Percentiles rank a stretch among this genome's conserved stretches.
These are phyloP conservation scores for Sigmodon hispidus DNA, from an alignment of 2,113 vertebrate genomes.

Conservation along the genomic window DNA sequence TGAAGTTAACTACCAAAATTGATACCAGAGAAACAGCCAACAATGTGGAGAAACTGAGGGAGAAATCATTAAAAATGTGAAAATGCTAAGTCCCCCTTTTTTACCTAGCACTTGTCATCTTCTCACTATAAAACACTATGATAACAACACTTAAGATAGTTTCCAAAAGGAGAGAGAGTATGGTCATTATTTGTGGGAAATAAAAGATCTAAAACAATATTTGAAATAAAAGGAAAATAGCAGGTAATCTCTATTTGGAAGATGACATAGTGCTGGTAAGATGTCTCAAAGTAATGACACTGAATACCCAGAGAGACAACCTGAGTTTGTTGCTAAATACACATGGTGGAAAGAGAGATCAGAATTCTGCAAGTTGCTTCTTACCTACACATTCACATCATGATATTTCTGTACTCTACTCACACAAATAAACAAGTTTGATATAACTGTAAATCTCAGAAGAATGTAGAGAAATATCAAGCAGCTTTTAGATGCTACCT, in stretches of 20 bases:
- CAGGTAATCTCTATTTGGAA: background rate
- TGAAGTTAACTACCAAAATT: background rate
- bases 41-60: background rate
- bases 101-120: background rate
- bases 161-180: background rate
- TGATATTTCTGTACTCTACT: background rate
- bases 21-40: background rate
- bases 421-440: background rate
- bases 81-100: background rate
- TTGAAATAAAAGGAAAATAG: background rate
- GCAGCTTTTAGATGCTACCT: rapidly evolving
- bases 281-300: background rate
- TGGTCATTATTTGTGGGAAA: background rate
- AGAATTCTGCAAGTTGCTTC: background rate
- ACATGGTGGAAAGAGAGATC: background rate
- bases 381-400: background rate
- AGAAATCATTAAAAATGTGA: background rate
- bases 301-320: background rate
- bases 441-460: background rate
- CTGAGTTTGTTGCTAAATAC: background rate
- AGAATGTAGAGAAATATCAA: background rate
- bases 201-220: background rate
- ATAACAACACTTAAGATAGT: background rate
- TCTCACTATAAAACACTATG: background rate
- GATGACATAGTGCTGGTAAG: background rate